Percentiles rank a stretch among this genome's conserved stretches.
Conservation (phyloP, 2,797 vertebrate genomes). For the Gallinago solitaria region DNA sequence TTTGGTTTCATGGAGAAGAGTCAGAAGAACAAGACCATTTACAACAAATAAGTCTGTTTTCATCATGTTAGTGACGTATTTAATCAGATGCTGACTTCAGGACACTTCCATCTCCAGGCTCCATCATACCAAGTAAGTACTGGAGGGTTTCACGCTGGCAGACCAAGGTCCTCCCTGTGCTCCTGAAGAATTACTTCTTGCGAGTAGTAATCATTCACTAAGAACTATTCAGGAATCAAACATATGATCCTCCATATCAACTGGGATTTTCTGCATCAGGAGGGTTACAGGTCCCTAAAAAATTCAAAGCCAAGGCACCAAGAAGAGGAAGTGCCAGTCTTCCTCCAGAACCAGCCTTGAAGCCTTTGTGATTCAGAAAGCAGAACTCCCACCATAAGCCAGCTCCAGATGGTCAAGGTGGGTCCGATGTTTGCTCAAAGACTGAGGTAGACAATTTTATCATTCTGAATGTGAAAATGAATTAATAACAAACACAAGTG, state of each 20-base stretch:
- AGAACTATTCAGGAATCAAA: not conserved
- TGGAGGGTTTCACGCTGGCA: not conserved
- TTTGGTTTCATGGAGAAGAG: not conserved
- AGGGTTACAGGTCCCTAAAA: not conserved
- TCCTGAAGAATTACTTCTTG: not conserved
- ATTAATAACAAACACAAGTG: not conserved
- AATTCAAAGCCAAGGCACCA: not conserved
- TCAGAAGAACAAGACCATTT: not conserved
- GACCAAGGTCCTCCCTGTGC: not conserved
- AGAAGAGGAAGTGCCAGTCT: not conserved
- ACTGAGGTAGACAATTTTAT: not conserved
- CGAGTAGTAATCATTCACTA: not conserved
- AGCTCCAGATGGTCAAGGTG: not conserved
- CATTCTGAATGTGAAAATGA: not conserved
- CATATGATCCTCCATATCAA: not conserved
- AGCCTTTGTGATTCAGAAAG: not conserved
- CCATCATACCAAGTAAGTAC: not conserved
- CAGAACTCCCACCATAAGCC: not conserved
- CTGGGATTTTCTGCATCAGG: not conserved
- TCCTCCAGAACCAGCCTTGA: not conserved
- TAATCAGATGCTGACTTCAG: not conserved
- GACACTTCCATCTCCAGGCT: not conserved
- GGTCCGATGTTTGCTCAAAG: not conserved
- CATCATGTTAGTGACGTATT: not conserved
- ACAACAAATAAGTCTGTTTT: not conserved